A percentile compares a stretch with the other conserved stretches of the same genome.
phyloP scores from a whole-genome alignment of 2,888 invertebrate species.

The Limnephilus lunatus region DNA sequence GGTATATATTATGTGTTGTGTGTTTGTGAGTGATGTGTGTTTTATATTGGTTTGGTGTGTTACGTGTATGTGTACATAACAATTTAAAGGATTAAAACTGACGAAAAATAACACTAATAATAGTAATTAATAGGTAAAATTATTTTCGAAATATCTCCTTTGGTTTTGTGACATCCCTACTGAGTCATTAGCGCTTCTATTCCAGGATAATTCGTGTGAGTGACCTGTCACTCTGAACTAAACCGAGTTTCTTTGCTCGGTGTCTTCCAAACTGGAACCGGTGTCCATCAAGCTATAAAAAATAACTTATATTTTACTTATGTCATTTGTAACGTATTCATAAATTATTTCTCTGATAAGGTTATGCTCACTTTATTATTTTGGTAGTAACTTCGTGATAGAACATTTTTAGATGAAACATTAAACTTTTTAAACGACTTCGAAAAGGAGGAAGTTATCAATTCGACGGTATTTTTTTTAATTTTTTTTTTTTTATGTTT shows the following conservation, averaged over 20 bases:
- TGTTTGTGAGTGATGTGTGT: too few species aligned
- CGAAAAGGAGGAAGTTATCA: too few species aligned
- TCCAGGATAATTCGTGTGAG: conserved; percentile 19
- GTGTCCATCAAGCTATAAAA: background rate
- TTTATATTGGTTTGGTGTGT: too few species aligned
- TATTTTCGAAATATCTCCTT: background rate
- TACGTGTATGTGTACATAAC: too few species aligned
- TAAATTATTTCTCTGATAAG: background rate
- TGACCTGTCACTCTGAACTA: conserved; percentile 10
- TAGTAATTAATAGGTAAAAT: background rate
- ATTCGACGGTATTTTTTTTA: too few species aligned
- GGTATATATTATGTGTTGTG: too few species aligned
- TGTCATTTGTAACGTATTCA: background rate
- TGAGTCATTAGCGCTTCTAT: conserved; percentile 8
- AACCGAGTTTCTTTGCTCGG: background rate
- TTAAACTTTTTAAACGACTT: too few species aligned
- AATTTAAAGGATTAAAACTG: too few species aligned
- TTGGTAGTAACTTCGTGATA: too few species aligned
- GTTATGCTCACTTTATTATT: background rate
- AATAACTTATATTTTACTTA: background rate
- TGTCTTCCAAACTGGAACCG: background rate
- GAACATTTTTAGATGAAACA: too few species aligned
- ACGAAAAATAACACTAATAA: too few species aligned
- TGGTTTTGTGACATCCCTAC: background rate
- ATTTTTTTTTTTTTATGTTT: too few species aligned